Evolutionary conservation across 2,113 vertebrate genomes (phyloP).

Genomic region (Petrocephalus microphthalmus): DNA sequence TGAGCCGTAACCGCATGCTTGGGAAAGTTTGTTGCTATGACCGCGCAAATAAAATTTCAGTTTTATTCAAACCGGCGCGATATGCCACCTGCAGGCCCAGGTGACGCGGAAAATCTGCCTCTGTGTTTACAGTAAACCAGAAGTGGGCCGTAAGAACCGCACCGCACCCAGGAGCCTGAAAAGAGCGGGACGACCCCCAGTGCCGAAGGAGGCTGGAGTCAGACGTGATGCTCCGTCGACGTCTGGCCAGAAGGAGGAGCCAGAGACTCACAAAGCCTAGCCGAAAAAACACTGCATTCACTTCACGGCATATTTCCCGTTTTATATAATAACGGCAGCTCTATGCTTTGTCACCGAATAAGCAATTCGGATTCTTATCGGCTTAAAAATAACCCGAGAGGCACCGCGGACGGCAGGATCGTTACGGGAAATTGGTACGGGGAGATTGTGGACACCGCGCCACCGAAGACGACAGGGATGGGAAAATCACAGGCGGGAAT

Average conservation of each 20-base stretch:
- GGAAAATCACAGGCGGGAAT: not conserved
- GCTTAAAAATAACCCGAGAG: not conserved
- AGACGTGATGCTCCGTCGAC: not conserved
- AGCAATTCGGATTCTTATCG: not conserved
- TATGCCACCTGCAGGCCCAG: not conserved
- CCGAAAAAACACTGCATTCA: not conserved
- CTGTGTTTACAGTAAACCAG: not conserved
- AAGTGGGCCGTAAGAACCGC: not conserved
- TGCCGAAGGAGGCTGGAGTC: not conserved
- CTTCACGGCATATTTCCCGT: not conserved
- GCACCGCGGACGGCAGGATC: not conserved
- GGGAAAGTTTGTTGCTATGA: not conserved
- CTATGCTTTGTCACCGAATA: not conserved
- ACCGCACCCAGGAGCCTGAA: not conserved
- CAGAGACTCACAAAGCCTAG: not conserved
- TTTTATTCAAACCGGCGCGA: not conserved
- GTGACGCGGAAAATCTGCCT: not conserved
- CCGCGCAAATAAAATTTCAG: not conserved
- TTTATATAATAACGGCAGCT: conserved; percentile 8
- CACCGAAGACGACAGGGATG: not conserved
- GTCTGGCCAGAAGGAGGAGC: conserved; percentile 15
- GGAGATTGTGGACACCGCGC: not conserved
- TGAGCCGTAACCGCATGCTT: not conserved
- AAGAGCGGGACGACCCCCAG: not conserved
- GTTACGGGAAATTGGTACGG: not conserved